Conservation (phyloP, 2,113 vertebrate genomes). For the Phoxinus phoxinus region DNA sequence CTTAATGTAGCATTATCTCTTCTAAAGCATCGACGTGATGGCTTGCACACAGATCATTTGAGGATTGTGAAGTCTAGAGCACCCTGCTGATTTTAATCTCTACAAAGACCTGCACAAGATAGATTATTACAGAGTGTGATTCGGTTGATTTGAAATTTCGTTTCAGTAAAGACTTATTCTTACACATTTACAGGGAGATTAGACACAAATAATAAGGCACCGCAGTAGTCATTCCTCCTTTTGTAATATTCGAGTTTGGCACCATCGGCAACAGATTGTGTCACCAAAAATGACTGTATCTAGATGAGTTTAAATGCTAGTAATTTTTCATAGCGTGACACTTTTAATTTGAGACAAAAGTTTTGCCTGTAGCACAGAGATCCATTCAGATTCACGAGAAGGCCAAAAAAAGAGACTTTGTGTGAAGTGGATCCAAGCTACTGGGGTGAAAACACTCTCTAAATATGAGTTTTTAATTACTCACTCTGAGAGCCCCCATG, state of each 20-base stretch:
- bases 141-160: neutral
- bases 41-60: neutral
- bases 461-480: slow-evolving; percentile 39
- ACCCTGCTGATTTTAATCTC: slow-evolving; percentile 10
- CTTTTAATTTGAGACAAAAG: slow-evolving; percentile 8
- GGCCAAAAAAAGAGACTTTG: neutral
- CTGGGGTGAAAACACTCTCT: slow-evolving; percentile 38
- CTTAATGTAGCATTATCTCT: slow-evolving; percentile 20
- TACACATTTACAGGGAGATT: neutral
- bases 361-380: slow-evolving; percentile 22
- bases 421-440: slow-evolving; percentile 2
- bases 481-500: slow-evolving; percentile 22
- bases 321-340: neutral
- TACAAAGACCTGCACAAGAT: neutral
- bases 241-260: neutral
- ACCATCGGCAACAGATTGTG: neutral
- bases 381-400: neutral
- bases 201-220: neutral
- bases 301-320: neutral
- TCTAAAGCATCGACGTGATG: neutral
- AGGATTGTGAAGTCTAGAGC: neutral
- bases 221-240: neutral
- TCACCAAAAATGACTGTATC: neutral
- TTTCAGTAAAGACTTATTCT: neutral
- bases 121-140: neutral